Base-by-base conservation (phyloP, 2,888 invertebrate genomes). In the Lithophane socia region DNA sequence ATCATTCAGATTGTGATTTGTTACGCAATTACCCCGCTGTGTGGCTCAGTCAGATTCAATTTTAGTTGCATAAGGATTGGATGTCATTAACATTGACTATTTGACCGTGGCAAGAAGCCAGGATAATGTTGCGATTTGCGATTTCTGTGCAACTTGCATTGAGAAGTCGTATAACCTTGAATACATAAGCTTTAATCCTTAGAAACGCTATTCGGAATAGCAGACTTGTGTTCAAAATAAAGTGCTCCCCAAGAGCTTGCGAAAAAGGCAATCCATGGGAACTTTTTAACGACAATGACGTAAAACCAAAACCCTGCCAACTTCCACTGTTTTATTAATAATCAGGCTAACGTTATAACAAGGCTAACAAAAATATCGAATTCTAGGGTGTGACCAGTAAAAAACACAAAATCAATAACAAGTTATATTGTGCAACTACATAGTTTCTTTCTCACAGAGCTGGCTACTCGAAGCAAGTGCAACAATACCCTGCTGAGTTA, bases 401-500 rank as follows among this genome's bases (percentile, higher is more conserved):
- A 21, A 65, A 29, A 56, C 29, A 69, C 13, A 18, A 68, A 56
- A 67, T n/a, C 24, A 66, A 67, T 69, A 74, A 54, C 29, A 66
- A 56, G 29, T 73, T 58, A 65, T 9, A 79, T 79, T 86, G 67
- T 58, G 84, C 44, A 86, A 84, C 12, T 9, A 29, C 29, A 29
- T 29, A 56, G 68, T 65, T 72, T 58, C 37, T 75, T 73, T 82
- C 70, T 81, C 82, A 73, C n/a, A 52, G 21, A 18, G 4, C 56
- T n/a, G 21, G 12, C 24, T 42, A 60, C 52, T 75, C 61, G 42
- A 61, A 71, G 60, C 71, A 77, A 79, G 61, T 81, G 78, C 56
- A 86, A 86, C 83, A 83, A 86, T 78, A 42, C 70, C 54, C 21
- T 60, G 73, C 71, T 86, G 73, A 71, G 73, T 75, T 83, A 79